Evolutionary conservation across 2,888 invertebrate genomes (phyloP), one percentile per base, ranked within the genome.

Genomic region (Muscina levida): DNA sequence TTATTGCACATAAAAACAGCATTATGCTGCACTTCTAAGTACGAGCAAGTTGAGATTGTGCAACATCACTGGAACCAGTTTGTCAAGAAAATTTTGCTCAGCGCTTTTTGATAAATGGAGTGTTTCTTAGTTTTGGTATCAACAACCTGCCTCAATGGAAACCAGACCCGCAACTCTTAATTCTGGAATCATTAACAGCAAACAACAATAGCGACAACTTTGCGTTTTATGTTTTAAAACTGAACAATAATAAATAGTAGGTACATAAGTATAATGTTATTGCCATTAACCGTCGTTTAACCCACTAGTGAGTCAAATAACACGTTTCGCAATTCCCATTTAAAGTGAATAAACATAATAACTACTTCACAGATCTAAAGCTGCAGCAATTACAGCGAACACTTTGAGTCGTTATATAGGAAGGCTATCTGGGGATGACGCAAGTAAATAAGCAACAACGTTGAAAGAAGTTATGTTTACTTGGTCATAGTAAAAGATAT

Each of bases 121-220:
- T 13, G 13, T 39, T 48, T 24, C 8, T 8, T 70, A 15, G 39
- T 62, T 51, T 37, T 10, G 46, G 17, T 65, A n/a, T 53, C n/a
- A 70, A 51, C 67, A 68, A 74, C 74, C 74, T 74, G 67, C 67
- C 74, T 74, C 48, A 74, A 68, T 68, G 59, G 57, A 59, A 74
- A 72, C 46, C 37, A 46, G 70, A 57, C 57, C 26, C 31, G 24
- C 46, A 48, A 26, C 59, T 31, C 42, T 62, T 62, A 37, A 62
- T 62, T 59, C 37, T 24, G 37, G 31, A 72, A 37, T 48, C 71
- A 72, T 59, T 73, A 67, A 56, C 56, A 66, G 51, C 56, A 37
- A 72, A 72, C 62, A 17, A 15, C 39, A 62, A 11, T 39, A 62
- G 62, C 62, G 19, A 62, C 15, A 53, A 66, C 56, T 56, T 53